phyloP scores from a whole-genome alignment of 2,797 vertebrate species.

The Microhierax caerulescens region DNA sequence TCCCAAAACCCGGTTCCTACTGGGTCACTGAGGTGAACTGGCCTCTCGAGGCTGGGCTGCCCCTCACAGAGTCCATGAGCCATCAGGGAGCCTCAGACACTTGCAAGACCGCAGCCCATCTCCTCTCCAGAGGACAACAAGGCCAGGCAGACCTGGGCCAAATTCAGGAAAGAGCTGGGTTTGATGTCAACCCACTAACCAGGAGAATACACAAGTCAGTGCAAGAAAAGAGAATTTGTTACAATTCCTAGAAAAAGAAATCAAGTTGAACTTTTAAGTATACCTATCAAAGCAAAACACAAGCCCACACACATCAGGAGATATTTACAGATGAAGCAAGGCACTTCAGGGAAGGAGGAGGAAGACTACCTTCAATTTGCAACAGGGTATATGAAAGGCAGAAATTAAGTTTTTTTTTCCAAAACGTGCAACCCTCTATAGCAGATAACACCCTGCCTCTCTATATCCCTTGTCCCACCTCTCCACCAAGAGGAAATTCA shows the following conservation, averaged over 20 bases:
- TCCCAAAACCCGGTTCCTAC: not conserved
- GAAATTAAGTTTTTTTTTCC: not conserved
- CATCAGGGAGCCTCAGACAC: not conserved
- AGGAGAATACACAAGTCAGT: rapidly evolving
- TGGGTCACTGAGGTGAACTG: not conserved
- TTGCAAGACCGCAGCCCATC: not conserved
- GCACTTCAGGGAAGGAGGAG: not conserved
- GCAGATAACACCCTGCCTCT: not conserved
- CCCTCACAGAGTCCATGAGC: not conserved
- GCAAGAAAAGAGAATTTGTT: not conserved
- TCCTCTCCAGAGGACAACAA: not conserved
- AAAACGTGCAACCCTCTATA: not conserved
- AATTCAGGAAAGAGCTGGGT: not conserved
- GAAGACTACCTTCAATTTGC: not conserved
- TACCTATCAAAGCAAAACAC: not conserved
- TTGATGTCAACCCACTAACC: not conserved
- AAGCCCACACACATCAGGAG: not conserved
- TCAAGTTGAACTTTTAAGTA: not conserved
- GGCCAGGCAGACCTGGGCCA: not conserved
- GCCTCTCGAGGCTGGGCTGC: not conserved
- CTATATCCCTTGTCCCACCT: rapidly evolving
- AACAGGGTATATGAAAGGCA: not conserved
- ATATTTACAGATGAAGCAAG: not conserved
- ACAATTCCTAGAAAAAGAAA: not conserved
- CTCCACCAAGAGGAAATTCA: not conserved